Conservation (phyloP, 1,140 invertebrate species). For the Hyphantria cunea region DNA sequence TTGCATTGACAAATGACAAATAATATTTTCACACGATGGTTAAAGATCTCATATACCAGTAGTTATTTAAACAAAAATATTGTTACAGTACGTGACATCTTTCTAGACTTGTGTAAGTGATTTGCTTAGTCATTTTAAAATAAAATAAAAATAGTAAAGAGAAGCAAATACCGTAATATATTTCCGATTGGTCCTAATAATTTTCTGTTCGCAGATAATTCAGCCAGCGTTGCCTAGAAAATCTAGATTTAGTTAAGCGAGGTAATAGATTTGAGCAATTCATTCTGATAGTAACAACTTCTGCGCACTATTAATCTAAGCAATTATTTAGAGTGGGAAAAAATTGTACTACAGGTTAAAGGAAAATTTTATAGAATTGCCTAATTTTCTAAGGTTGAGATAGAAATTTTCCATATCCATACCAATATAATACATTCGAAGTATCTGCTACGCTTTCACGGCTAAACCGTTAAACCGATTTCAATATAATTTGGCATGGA, state of each 20-base stretch:
- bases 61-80: slow-evolving; percentile 7
- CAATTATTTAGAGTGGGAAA: slow-evolving; percentile 15
- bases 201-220: slow-evolving; percentile 35
- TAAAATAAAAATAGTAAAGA: background rate
- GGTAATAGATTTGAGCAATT: background rate
- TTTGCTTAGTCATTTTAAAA: background rate
- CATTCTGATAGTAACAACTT: background rate
- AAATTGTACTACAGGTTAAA: slow-evolving; percentile 10
- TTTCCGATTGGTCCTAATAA: slow-evolving; percentile 37
- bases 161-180: too few relatives aligned
- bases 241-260: background rate
- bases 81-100: background rate
- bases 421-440: too few relatives aligned
- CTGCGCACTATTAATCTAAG: slow-evolving; percentile 4
- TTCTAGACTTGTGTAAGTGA: slow-evolving; percentile 6
- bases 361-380: slow-evolving; percentile 14
- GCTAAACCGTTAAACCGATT: too few relatives aligned
- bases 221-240: too few relatives aligned
- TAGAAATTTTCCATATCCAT: too few relatives aligned
- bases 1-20: slow-evolving; percentile 13
- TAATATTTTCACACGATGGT: slow-evolving; percentile 17
- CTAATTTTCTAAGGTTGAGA: too few relatives aligned
- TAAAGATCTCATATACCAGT: background rate
- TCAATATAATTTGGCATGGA: too few relatives aligned
- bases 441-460: too few relatives aligned